These are phyloP conservation scores for Acanthoscelides obtectus DNA, from an alignment of 2,888 invertebrate genomes.

Conservation along the genomic window DNA sequence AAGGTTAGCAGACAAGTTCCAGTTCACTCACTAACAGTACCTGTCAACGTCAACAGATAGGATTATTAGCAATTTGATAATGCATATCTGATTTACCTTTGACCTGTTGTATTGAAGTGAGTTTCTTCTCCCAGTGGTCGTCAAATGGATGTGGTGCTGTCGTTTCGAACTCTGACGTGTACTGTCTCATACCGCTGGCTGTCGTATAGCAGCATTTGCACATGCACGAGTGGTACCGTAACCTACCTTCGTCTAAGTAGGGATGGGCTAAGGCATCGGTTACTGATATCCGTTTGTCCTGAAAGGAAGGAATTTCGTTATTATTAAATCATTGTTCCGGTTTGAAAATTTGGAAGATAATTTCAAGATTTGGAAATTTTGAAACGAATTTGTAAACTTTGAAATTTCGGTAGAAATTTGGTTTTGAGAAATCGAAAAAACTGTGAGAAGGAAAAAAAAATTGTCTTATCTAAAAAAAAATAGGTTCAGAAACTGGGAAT, in stretches of 20 bases:
- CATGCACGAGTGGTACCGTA: conserved; percentile 99
- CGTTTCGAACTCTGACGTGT: conserved; percentile 88
- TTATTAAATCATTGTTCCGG: too few relatives aligned
- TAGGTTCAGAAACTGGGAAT: too few relatives aligned
- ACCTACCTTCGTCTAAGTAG: conserved; percentile 94
- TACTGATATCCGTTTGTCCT: conserved; percentile 92
- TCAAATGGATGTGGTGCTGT: conserved; percentile 88
- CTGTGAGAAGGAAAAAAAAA: too few relatives aligned
- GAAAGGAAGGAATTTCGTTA: conserved; percentile 26
- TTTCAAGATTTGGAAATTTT: background rate
- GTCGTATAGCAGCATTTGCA: conserved; percentile 95
- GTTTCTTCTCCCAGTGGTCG: conserved; percentile 94
- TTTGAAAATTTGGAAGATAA: too few relatives aligned
- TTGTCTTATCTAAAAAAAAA: too few relatives aligned
- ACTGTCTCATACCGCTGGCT: conserved; percentile 74
- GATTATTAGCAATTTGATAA: too few relatives aligned
- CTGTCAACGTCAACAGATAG: too few relatives aligned
- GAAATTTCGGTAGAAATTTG: too few relatives aligned
- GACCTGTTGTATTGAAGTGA: conserved; percentile 88
- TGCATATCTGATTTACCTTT: conserved; percentile 89
- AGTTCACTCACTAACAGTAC: too few relatives aligned
- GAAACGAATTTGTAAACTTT: too few relatives aligned
- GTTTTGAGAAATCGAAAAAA: too few relatives aligned
- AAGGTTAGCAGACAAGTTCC: too few relatives aligned
- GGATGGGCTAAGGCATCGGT: conserved; percentile 95